Percentiles rank a stretch among this genome's conserved stretches.
phyloP scores from a whole-genome alignment of 2,888 invertebrate genomes.

The Protophormia terraenovae region DNA sequence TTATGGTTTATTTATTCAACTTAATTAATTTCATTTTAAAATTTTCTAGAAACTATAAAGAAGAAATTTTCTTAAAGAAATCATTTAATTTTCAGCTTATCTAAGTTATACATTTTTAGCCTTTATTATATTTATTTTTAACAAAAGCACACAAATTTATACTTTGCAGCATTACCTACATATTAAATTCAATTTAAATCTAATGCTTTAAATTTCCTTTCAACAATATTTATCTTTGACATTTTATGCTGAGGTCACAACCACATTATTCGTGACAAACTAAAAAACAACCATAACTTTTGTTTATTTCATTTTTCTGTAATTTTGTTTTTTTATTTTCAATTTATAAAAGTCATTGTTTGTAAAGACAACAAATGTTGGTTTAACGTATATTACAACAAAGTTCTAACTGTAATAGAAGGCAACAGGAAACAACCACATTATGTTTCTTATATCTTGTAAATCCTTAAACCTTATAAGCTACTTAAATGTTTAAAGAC shows the following conservation, averaged over 20 bases:
- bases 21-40: no score
- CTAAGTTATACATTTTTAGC: no score
- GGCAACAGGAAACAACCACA: background rate
- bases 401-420: background rate
- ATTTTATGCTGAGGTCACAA: background rate
- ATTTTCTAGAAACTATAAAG: no score
- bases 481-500: conserved; percentile 8
- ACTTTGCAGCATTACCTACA: no score
- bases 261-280: background rate
- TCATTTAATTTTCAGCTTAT: no score
- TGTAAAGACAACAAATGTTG: background rate
- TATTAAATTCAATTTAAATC: no score
- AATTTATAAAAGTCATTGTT: background rate
- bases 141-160: no score
- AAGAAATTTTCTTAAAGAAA: no score
- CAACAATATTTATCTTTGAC: background rate
- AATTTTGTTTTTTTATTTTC: background rate
- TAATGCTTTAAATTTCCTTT: background rate
- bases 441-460: background rate
- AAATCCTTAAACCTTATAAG: conserved; percentile 15
- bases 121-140: no score
- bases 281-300: background rate
- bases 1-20: no score
- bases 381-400: background rate
- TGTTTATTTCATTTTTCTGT: background rate